phyloP scores from a whole-genome alignment of 2,797 vertebrate genomes.

The Gambusia yucatana region DNA sequence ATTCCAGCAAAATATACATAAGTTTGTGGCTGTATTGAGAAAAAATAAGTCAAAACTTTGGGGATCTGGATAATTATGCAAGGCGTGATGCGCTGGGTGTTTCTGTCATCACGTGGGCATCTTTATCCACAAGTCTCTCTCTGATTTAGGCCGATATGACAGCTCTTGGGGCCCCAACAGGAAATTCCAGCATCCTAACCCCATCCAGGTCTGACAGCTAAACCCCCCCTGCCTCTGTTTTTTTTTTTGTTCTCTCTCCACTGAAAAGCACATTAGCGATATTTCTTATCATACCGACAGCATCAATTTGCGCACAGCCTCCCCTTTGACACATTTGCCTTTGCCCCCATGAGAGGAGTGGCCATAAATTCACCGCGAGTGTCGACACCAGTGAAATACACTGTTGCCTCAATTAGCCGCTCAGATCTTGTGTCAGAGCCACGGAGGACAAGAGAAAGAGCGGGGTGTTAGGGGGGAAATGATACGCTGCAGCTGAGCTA shows the following conservation, averaged over 20 bases:
- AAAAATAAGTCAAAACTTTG: neutral
- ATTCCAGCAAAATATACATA: neutral
- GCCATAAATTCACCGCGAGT: constrained; percentile 51
- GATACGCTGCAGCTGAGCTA: constrained; percentile 58
- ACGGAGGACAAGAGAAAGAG: constrained; percentile 45
- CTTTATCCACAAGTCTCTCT: constrained; percentile 37
- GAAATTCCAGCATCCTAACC: constrained; percentile 63
- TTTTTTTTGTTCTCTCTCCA: constrained; percentile 6
- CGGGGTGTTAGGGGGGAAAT: constrained; percentile 38
- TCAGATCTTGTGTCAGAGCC: constrained; percentile 65
- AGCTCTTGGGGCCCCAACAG: constrained; percentile 26
- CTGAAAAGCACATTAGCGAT: constrained; percentile 44
- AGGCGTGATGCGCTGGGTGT: neutral
- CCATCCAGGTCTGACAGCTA: constrained; percentile 24
- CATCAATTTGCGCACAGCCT: constrained; percentile 50
- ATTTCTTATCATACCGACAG: constrained; percentile 50
- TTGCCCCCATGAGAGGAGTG: constrained; percentile 20
- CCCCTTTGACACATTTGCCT: constrained; percentile 37
- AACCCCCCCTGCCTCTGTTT: neutral
- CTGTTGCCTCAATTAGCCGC: constrained; percentile 71
- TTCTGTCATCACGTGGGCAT: constrained; percentile 18
- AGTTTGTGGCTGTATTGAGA: neutral
- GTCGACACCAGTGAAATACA: constrained; percentile 58
- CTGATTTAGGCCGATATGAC: constrained; percentile 31
- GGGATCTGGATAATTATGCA: neutral